Percentiles rank a stretch among this genome's conserved stretches.
phyloP scores from a whole-genome alignment of 2,888 invertebrate species.

The Chloroclystis v-ata region DNA sequence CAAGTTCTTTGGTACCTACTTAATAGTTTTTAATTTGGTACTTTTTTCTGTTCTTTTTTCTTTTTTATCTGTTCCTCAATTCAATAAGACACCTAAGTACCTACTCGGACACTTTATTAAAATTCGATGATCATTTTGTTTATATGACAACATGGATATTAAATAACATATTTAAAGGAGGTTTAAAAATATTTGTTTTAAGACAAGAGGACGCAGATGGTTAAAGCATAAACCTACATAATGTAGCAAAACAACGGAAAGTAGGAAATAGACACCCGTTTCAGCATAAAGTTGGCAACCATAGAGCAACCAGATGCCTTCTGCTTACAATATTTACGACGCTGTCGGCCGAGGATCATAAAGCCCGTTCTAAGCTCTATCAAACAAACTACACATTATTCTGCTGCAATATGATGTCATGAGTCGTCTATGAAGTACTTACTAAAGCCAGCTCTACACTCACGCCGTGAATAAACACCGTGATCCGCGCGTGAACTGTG shows the following conservation, averaged over 20 bases:
- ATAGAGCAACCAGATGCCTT: conserved; percentile 51
- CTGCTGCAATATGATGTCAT: conserved; percentile 23
- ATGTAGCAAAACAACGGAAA: not conserved
- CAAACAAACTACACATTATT: not conserved
- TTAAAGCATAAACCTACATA: not conserved
- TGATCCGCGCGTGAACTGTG: too few relatives aligned
- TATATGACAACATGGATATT: too few relatives aligned
- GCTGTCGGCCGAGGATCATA: conserved; percentile 65
- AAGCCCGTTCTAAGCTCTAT: conserved; percentile 54
- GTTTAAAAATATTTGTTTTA: too few relatives aligned
- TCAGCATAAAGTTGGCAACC: conserved; percentile 18
- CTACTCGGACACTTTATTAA: too few relatives aligned
- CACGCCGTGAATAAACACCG: too few relatives aligned
- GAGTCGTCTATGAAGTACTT: not conserved
- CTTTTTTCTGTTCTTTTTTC: too few relatives aligned
- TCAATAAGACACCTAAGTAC: too few relatives aligned
- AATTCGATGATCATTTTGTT: too few relatives aligned
- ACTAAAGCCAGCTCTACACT: conserved; percentile 17
- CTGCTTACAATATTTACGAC: conserved; percentile 55
- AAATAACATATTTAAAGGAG: too few relatives aligned
- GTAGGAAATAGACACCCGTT: conserved; percentile 15
- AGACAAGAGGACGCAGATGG: not conserved
- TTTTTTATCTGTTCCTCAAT: too few relatives aligned
- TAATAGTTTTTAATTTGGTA: too few relatives aligned
- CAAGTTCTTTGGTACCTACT: too few relatives aligned